phyloP scores from a whole-genome alignment of 2,797 vertebrate species.

The Macroramphosus scolopax region DNA sequence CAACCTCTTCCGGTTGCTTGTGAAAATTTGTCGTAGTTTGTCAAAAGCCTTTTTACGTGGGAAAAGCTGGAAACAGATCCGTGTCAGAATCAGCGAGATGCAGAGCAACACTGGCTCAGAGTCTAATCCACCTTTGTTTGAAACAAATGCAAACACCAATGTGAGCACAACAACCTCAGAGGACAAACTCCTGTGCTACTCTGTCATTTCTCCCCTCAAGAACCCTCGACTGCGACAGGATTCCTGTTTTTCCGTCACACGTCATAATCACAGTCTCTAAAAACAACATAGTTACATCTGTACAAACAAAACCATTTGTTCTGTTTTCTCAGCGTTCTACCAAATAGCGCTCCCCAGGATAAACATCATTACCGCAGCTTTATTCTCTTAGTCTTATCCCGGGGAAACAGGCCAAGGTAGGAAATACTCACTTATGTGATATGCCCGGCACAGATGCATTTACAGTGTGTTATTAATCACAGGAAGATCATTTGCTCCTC shows the following conservation, averaged over 20 bases:
- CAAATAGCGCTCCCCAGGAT: constrained; percentile 41
- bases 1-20: too few relatives aligned
- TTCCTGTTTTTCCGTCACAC: constrained; percentile 8
- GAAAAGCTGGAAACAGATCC: too few relatives aligned
- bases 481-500: constrained; percentile 73
- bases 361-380: constrained; percentile 60
- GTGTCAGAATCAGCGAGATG: not conserved
- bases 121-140: not conserved
- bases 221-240: constrained; percentile 1
- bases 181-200: not conserved
- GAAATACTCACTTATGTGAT: constrained; percentile 65
- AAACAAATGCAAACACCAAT: too few relatives aligned
- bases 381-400: constrained; percentile 53
- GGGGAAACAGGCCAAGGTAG: constrained; percentile 52
- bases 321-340: constrained; percentile 38
- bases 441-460: constrained; percentile 57
- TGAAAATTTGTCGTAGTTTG: too few relatives aligned
- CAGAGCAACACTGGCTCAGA: not conserved
- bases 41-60: too few relatives aligned
- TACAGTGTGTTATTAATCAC: constrained; percentile 76
- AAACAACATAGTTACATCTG: constrained; percentile 40
- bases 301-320: constrained; percentile 62
- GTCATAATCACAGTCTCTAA: constrained; percentile 18
- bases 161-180: constrained; percentile 2
- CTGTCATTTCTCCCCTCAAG: not conserved